Evolutionary conservation across 1,140 invertebrate species (phyloP).

Genomic region (Chionoecetes opilio): DNA sequence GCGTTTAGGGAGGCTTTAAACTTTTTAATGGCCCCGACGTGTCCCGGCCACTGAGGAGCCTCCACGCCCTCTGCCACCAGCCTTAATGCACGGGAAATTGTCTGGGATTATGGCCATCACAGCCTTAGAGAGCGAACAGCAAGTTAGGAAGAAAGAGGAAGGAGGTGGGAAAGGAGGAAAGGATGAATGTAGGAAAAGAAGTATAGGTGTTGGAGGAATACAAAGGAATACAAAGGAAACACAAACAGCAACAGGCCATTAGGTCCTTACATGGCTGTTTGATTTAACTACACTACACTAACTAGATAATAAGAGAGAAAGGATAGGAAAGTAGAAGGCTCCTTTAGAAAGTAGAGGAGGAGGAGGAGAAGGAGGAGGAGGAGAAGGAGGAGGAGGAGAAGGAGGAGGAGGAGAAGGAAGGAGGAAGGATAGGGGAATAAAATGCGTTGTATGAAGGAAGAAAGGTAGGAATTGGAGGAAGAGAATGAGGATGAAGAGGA

Average conservation of each 20-base stretch:
- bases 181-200: not conserved
- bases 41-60: not conserved
- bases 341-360: not conserved
- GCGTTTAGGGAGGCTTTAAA: conserved; percentile 13
- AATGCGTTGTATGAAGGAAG: not conserved
- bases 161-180: not conserved
- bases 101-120: conserved; percentile 27
- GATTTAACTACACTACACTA: too few species aligned
- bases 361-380: not conserved
- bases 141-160: not conserved
- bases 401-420: not conserved
- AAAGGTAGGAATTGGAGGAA: not conserved
- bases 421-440: not conserved
- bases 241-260: not conserved
- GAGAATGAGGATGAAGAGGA: not conserved
- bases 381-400: not conserved
- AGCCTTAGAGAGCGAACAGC: not conserved
- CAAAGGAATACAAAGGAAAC: not conserved
- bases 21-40: conserved; percentile 15
- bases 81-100: conserved; percentile 18
- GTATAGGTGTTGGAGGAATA: not conserved
- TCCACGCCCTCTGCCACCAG: not conserved
- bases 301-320: too few species aligned
- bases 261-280: too few species aligned
- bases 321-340: not conserved